Percentiles rank a stretch among this genome's conserved stretches.
Conservation (phyloP, 2,797 vertebrate species). For the Centroberyx gerrardi region DNA sequence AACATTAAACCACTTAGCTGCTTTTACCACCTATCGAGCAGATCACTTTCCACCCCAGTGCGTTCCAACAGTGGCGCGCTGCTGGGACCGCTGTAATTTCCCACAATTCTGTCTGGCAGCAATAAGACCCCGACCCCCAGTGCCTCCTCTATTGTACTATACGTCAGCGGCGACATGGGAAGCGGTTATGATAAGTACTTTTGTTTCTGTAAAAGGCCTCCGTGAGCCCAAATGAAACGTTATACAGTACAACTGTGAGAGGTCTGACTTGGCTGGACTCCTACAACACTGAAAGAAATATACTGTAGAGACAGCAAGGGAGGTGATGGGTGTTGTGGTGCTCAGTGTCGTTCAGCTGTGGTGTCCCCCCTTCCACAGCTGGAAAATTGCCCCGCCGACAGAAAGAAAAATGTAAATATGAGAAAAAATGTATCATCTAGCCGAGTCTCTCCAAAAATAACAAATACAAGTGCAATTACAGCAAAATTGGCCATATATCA, state of each 20-base stretch:
- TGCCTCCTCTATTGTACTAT: slow-evolving; percentile 15
- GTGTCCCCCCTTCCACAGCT: background rate
- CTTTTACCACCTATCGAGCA: slow-evolving; percentile 9
- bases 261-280: slow-evolving; percentile 59
- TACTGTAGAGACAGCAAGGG: slow-evolving; percentile 14
- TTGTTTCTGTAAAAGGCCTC: slow-evolving; percentile 53
- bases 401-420: slow-evolving; percentile 26
- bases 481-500: slow-evolving; percentile 47
- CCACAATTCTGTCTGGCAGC: slow-evolving; percentile 27
- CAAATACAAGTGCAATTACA: slow-evolving; percentile 32
- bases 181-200: slow-evolving; percentile 47
- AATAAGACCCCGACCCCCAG: background rate
- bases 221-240: slow-evolving; percentile 56
- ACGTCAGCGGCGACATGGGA: slow-evolving; percentile 48
- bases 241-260: slow-evolving; percentile 37
- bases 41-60: slow-evolving; percentile 20
- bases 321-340: background rate
- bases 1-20: slow-evolving; percentile 24
- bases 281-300: slow-evolving; percentile 46
- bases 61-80: slow-evolving; percentile 2
- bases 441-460: slow-evolving; percentile 45
- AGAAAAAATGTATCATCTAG: slow-evolving; percentile 14
- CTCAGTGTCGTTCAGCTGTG: no score
- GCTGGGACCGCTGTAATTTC: slow-evolving; percentile 8
- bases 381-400: slow-evolving; percentile 23